Conservation (phyloP, 2,888 invertebrate genomes). For the Coleophora deauratella region DNA sequence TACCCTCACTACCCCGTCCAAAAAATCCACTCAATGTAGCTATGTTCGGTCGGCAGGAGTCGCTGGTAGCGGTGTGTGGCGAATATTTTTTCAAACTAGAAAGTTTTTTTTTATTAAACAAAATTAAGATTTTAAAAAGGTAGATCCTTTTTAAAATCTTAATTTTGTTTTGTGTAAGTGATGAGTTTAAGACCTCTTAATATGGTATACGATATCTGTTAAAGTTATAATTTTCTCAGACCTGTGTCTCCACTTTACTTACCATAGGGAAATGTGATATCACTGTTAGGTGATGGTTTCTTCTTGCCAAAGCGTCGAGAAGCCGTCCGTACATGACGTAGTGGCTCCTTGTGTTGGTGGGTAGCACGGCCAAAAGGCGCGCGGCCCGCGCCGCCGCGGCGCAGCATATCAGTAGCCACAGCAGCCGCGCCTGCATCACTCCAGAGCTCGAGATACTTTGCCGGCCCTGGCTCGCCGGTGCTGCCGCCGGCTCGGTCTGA, state of each 20-base stretch:
- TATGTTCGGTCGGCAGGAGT: no score
- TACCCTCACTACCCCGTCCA: no score
- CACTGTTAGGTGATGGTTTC: slow-evolving; percentile 59
- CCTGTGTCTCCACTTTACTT: slow-evolving; percentile 16
- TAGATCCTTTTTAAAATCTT: no score
- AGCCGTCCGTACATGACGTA: slow-evolving; percentile 68
- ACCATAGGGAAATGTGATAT: slow-evolving; percentile 66
- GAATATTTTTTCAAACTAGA: no score
- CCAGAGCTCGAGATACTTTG: slow-evolving; percentile 46
- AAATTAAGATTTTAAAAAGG: no score
- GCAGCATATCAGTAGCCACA: slow-evolving; percentile 34
- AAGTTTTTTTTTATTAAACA: no score
- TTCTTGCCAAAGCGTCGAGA: slow-evolving; percentile 52
- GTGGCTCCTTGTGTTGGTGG: slow-evolving; percentile 70
- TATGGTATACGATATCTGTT: no score
- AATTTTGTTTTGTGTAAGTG: no score
- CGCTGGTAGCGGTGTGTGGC: no score
- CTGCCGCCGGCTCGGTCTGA: slow-evolving; percentile 19
- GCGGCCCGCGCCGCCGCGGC: slow-evolving; percentile 43
- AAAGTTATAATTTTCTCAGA: no score
- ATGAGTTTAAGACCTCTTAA: no score
- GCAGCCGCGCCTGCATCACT: slow-evolving; percentile 56
- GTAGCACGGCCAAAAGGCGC: slow-evolving; percentile 58
- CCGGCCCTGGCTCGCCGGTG: slow-evolving; percentile 20
- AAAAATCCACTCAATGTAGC: no score